These are phyloP conservation scores for Barbus barbus DNA, from an alignment of 2,113 vertebrate species.

Conservation along the genomic window DNA sequence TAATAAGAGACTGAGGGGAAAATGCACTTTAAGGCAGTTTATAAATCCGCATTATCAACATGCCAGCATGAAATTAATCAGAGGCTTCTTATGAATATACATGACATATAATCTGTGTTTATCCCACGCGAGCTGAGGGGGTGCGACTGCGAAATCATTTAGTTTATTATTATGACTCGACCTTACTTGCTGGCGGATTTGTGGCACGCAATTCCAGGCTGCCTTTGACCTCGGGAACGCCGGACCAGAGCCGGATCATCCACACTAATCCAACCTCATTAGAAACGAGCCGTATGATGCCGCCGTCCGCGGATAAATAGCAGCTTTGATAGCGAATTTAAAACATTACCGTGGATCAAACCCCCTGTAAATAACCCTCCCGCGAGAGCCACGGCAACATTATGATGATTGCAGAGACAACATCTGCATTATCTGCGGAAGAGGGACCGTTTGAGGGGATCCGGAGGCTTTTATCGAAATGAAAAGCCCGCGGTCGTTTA, in stretches of 20 bases:
- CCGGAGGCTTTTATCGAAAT: slow-evolving; percentile 45
- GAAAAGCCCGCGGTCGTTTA: neutral
- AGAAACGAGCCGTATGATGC: slow-evolving; percentile 73
- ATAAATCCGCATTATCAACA: neutral
- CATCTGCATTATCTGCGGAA: slow-evolving; percentile 16
- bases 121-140: slow-evolving; percentile 14
- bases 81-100: neutral
- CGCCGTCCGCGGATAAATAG: slow-evolving; percentile 60
- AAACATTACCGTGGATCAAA: slow-evolving; percentile 67
- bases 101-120: slow-evolving; percentile 64
- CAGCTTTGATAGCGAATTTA: slow-evolving; percentile 68
- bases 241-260: slow-evolving; percentile 76
- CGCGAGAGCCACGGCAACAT: neutral
- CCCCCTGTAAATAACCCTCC: slow-evolving; percentile 53
- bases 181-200: slow-evolving; percentile 57
- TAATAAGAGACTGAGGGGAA: neutral
- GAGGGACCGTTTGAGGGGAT: slow-evolving; percentile 1
- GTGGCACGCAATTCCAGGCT: slow-evolving; percentile 52
- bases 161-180: slow-evolving; percentile 54
- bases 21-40: neutral
- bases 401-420: slow-evolving; percentile 36
- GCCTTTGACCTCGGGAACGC: slow-evolving; percentile 62
- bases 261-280: slow-evolving; percentile 80
- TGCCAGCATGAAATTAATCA: slow-evolving; percentile 30
- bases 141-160: slow-evolving; percentile 29